Evolutionary conservation across 2,113 vertebrate species (phyloP).

Genomic region (Myiopsitta monachus): DNA sequence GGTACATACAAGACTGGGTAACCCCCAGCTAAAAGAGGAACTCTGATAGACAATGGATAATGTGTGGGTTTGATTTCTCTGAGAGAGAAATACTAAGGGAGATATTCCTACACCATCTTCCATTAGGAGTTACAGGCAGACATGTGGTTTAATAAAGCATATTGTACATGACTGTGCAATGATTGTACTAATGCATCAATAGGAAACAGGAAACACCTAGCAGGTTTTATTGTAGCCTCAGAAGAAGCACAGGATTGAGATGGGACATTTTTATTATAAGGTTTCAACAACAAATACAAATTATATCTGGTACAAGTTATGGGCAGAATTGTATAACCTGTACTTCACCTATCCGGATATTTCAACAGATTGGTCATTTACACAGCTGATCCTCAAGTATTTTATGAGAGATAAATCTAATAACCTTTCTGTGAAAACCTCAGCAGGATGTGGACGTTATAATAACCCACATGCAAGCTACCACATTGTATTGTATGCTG

Average conservation of each 20-base stretch:
- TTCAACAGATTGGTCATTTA: neutral
- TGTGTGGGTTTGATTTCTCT: neutral
- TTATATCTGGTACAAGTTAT: neutral
- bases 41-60: neutral
- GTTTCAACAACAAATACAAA: neutral
- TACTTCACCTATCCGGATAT: neutral
- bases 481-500: neutral
- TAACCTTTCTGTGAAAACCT: constrained; percentile 18
- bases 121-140: neutral
- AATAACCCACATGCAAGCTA: neutral
- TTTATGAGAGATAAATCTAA: constrained; percentile 34
- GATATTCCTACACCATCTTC: neutral
- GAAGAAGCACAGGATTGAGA: neutral
- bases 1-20: neutral
- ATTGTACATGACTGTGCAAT: neutral
- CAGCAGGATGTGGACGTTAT: neutral
- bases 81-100: neutral
- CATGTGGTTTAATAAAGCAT: neutral
- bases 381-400: constrained; percentile 25
- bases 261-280: neutral
- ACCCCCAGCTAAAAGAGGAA: neutral
- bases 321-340: neutral
- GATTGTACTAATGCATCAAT: neutral
- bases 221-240: neutral
- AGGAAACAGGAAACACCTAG: neutral